These are phyloP conservation scores for Montipora efflorescens DNA, from an alignment of 64 coral and sea anemone species.

Conservation along the genomic window DNA sequence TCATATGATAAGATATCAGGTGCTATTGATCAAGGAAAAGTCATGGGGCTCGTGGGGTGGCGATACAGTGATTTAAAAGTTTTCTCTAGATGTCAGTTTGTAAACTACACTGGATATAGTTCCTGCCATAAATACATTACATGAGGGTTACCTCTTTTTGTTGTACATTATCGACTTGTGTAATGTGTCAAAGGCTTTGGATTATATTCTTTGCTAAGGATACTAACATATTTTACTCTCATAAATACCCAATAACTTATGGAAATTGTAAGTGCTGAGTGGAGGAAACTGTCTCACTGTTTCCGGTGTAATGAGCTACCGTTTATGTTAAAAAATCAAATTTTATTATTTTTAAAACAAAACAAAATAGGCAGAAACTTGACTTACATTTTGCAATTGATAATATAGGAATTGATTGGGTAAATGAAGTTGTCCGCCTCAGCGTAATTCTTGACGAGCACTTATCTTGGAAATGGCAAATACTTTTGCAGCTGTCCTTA, in stretches of 20 bases:
- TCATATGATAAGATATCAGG: too few relatives aligned
- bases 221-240: conserved; percentile 38
- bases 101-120: not conserved
- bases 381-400: not conserved
- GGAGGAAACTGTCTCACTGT: conserved; percentile 12
- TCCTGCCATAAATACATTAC: not conserved
- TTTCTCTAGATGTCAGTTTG: conserved; percentile 20
- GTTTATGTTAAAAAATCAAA: conserved; percentile 46
- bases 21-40: too few relatives aligned
- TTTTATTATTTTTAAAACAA: conserved; percentile 35
- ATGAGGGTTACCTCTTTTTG: conserved; percentile 22
- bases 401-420: not conserved
- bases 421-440: conserved; percentile 14
- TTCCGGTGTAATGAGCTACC: conserved; percentile 8
- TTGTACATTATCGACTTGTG: conserved; percentile 28
- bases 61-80: not conserved
- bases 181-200: conserved; percentile 15
- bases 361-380: conserved; percentile 37
- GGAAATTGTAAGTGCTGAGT: conserved; percentile 7
- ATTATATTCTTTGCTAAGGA: conserved; percentile 50
- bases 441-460: conserved; percentile 25
- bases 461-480: conserved; percentile 15
- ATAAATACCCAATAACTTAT: not conserved
- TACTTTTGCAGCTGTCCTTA: conserved; percentile 30
- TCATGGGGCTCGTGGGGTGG: conserved; percentile 28